These are phyloP conservation scores for Icerya purchasi DNA, from an alignment of 2,888 invertebrate species.

Conservation along the genomic window DNA sequence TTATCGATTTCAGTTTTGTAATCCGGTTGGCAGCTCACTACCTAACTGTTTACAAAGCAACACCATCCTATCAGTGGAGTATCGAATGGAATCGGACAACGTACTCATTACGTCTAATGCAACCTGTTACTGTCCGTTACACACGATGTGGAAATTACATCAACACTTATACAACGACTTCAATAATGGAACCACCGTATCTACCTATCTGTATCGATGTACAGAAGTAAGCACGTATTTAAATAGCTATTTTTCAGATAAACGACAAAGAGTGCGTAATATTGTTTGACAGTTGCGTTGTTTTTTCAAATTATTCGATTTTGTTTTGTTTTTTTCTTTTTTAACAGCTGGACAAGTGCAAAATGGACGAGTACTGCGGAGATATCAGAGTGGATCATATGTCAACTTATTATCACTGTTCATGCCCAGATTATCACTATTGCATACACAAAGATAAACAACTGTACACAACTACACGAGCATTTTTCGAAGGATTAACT, in stretches of 20 bases:
- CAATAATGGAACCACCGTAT: constrained; percentile 20
- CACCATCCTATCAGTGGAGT: constrained; percentile 7
- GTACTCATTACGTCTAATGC: constrained; percentile 26
- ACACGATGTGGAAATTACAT: constrained; percentile 27
- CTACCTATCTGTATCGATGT: constrained; percentile 4
- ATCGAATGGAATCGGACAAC: constrained; percentile 14
- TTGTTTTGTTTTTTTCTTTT: constrained; percentile 19
- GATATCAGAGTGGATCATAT: constrained; percentile 34
- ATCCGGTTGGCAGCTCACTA: constrained; percentile 23
- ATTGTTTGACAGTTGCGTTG: not conserved
- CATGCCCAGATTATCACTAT: constrained; percentile 36
- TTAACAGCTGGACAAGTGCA: constrained; percentile 30
- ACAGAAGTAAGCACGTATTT: constrained; percentile 1
- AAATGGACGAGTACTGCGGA: constrained; percentile 36
- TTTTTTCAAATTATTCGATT: not conserved
- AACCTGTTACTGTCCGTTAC: constrained; percentile 22
- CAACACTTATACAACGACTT: constrained; percentile 22
- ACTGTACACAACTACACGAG: constrained; percentile 29
- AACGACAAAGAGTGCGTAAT: too few species aligned
- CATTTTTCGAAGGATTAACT: constrained; percentile 23
- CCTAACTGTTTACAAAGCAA: constrained; percentile 15
- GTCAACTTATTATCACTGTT: constrained; percentile 38
- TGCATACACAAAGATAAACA: constrained; percentile 32
- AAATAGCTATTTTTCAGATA: too few species aligned
- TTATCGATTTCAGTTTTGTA: constrained; percentile 29